Conservation (phyloP, 2,888 invertebrate genomes). For the Chrysodeixis includens region DNA sequence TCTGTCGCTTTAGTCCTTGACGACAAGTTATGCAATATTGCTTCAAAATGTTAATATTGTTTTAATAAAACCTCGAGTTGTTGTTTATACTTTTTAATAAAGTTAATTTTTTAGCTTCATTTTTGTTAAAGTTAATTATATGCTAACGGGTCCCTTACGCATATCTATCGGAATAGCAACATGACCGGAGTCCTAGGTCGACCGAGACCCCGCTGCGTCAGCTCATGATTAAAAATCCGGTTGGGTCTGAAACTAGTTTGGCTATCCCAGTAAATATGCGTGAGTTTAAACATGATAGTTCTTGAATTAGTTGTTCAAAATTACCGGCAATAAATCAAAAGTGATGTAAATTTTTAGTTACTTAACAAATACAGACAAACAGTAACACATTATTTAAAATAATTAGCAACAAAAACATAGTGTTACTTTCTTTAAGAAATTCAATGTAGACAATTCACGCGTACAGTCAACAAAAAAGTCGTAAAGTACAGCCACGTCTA, state of each 20-base stretch:
- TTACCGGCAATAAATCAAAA: no score
- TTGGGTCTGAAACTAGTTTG: no score
- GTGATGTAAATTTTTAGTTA: no score
- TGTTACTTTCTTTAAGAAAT: slow-evolving; percentile 11
- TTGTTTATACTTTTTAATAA: slow-evolving; percentile 43
- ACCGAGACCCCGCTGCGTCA: no score
- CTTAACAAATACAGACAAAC: no score
- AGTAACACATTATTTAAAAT: neutral
- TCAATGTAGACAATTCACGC: slow-evolving; percentile 24
- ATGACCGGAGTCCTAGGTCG: no score
- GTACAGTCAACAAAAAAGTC: slow-evolving; percentile 54
- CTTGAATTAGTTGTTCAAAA: no score
- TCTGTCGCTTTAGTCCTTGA: slow-evolving; percentile 45
- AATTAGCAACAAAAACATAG: neutral
- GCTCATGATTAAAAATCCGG: no score
- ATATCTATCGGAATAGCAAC: no score
- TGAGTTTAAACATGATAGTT: no score
- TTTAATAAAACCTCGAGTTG: slow-evolving; percentile 34
- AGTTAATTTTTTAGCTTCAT: slow-evolving; percentile 15
- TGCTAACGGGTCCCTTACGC: no score
- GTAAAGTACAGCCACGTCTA: slow-evolving; percentile 57
- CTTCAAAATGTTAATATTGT: slow-evolving; percentile 57
- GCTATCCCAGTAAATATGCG: no score
- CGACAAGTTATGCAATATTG: slow-evolving; percentile 38
- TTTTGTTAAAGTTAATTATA: neutral